Conservation (phyloP, 2,113 vertebrate species). For the Ahaetulla prasina region DNA sequence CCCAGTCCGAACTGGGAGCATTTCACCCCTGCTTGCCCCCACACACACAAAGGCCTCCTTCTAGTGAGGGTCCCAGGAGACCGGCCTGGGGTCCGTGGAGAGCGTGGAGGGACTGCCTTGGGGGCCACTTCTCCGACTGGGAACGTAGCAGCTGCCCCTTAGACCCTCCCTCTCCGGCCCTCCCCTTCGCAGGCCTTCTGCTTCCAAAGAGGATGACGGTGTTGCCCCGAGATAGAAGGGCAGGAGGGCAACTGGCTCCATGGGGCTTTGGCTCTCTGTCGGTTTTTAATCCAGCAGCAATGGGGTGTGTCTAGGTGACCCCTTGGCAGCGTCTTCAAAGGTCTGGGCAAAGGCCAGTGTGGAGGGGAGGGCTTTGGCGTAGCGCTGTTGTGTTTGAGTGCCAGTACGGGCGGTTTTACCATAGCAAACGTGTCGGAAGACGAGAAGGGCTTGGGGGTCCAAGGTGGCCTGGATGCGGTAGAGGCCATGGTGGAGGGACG, state of each 20-base stretch:
- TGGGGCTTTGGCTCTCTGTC: not conserved
- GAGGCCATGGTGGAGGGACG: constrained; percentile 49
- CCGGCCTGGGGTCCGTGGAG: not conserved
- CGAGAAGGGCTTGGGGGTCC: constrained; percentile 70
- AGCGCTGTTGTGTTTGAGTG: constrained; percentile 13
- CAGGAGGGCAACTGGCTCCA: constrained; percentile 32
- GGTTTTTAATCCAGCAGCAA: constrained; percentile 43
- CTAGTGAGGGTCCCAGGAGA: constrained; percentile 32
- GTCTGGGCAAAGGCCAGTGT: not conserved
- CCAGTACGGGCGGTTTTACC: not conserved
- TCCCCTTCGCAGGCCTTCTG: not conserved
- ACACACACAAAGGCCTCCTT: constrained; percentile 18
- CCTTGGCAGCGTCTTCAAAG: not conserved
- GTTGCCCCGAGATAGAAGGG: constrained; percentile 29
- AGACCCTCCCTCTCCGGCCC: not conserved
- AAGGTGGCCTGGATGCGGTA: constrained; percentile 38
- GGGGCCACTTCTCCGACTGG: not conserved
- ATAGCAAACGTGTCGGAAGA: constrained; percentile 43
- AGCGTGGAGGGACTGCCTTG: constrained; percentile 29
- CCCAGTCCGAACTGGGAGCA: too few relatives aligned
- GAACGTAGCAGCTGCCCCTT: constrained; percentile 22
- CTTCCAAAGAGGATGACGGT: constrained; percentile 53
- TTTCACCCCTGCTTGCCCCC: too few relatives aligned
- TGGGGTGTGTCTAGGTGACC: constrained; percentile 27
- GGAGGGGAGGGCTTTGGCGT: accelerated